These are phyloP conservation scores for Chionis minor DNA, from an alignment of 2,113 vertebrate genomes.

Conservation along the genomic window DNA sequence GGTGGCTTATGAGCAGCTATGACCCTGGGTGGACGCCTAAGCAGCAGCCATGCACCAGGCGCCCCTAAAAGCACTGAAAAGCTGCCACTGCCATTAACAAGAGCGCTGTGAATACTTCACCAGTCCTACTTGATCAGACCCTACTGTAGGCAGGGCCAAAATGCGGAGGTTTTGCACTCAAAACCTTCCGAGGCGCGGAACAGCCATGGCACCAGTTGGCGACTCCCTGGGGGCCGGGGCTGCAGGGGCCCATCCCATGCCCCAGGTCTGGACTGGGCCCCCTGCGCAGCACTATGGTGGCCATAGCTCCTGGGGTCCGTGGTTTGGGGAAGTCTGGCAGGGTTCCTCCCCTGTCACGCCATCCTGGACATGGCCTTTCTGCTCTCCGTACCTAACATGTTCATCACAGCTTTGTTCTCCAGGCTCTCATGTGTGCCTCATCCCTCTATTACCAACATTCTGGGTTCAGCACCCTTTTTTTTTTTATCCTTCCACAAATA, in stretches of 20 bases:
- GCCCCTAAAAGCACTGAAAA: background rate
- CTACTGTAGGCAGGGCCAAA: too few relatives aligned
- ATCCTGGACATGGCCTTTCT: fast-evolving
- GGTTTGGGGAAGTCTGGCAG: background rate
- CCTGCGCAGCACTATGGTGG: fast-evolving
- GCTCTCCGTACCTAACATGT: fast-evolving
- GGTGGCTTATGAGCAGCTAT: background rate
- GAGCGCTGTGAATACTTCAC: too few relatives aligned
- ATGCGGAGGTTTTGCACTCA: background rate
- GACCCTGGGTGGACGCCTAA: background rate
- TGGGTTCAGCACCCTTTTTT: background rate
- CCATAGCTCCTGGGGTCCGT: background rate
- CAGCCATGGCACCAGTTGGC: too few relatives aligned
- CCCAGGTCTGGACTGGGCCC: too few relatives aligned
- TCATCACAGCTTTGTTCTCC: background rate
- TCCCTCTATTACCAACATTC: background rate
- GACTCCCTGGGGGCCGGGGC: too few relatives aligned
- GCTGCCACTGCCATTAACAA: background rate
- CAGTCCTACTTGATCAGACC: background rate
- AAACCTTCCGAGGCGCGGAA: too few relatives aligned
- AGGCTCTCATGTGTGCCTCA: background rate
- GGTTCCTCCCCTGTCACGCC: fast-evolving
- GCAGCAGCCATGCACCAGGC: background rate
- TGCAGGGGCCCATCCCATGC: too few relatives aligned
- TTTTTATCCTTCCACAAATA: background rate